Evolutionary conservation across 2,888 invertebrate species (phyloP).

Genomic region (Megamerina dolium): DNA sequence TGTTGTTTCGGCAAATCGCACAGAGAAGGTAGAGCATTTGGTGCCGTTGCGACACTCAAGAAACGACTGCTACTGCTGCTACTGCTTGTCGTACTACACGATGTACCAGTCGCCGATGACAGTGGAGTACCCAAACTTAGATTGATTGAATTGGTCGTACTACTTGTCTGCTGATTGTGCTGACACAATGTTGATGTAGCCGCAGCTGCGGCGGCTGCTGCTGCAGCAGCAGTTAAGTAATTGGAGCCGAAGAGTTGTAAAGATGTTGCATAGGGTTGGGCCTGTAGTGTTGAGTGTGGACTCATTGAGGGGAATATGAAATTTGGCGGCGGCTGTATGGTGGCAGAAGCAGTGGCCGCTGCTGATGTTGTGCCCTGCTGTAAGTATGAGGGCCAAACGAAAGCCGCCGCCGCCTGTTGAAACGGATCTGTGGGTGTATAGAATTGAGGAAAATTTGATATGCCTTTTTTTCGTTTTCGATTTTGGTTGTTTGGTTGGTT

Average conservation of each 20-base stretch:
- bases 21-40: slow-evolving; percentile 25
- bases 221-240: slow-evolving; percentile 51
- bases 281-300: slow-evolving; percentile 34
- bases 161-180: slow-evolving; percentile 59
- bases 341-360: slow-evolving; percentile 32
- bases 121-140: slow-evolving; percentile 32
- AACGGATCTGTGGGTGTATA: slow-evolving; percentile 48
- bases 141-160: slow-evolving; percentile 35
- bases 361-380: slow-evolving; percentile 36
- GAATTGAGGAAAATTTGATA: slow-evolving; percentile 47
- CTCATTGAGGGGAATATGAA: slow-evolving; percentile 43
- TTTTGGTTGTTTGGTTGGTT: slow-evolving; percentile 16
- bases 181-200: slow-evolving; percentile 52
- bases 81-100: slow-evolving; percentile 19
- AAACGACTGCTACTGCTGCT: slow-evolving; percentile 36
- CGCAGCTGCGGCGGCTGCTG: slow-evolving; percentile 39
- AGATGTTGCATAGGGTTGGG: slow-evolving; percentile 50
- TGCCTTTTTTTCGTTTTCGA: slow-evolving; percentile 32
- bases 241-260: slow-evolving; percentile 59
- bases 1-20: slow-evolving; percentile 15
- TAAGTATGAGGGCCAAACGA: slow-evolving; percentile 46
- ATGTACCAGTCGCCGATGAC: slow-evolving; percentile 24
- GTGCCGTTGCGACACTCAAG: slow-evolving; percentile 30
- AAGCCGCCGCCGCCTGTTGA: slow-evolving; percentile 44
- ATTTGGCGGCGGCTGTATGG: slow-evolving; percentile 40